Base-by-base conservation (phyloP, 1,140 invertebrate species). In the Lepeophtheirus salmonis region DNA sequence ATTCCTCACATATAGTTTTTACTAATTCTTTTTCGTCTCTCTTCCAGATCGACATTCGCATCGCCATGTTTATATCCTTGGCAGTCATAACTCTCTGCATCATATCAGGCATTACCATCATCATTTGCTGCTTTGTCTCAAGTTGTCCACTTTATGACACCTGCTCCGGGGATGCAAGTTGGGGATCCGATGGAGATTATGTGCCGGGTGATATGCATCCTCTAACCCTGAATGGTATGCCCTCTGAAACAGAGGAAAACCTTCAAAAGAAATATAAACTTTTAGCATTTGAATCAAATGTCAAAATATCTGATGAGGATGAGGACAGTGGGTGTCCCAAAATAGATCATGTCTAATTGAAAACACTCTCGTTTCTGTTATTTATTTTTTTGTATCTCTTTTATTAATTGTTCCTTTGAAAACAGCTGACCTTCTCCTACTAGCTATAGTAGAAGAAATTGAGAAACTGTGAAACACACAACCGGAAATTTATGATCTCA, bases 21-120 rank as follows among this genome's bases (percentile, higher is more conserved):
- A n/a, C n/a, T n/a, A n/a, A n/a, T n/a, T 41, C n/a, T 41, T n/a
- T 41, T 6, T 41, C 30, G 17, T 57, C 30, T 14, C 14, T 57
- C 14, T 41, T 57, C 2, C 16, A 41, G 23, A 25, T 57, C 20
- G 55, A 57, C 22, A 26, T 57, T 17, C 22, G 62, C 22, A 21
- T 63, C 22, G 64, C 64, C 4, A 64, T 64, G 64, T 61, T 64
- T 53, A 64, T 64, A 23, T 62, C 64, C 21, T 52, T 64, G 48
- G 62, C 52, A 20, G 64, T 64, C 16, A 64, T 62, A 16, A 48
- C 56, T 4, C 52, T 63, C 2, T 64, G 64, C 51, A 61, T 64
- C 53, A 63, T 64, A 3, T 24, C 50, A n/a, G 62, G 61, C n/a
- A 61, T 63, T 16, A 56, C 62, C 16, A 62, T 64, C 48, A 63